Base-by-base conservation (phyloP, 92 coral and sea anemone genomes). In the Galaxea fascicularis region DNA sequence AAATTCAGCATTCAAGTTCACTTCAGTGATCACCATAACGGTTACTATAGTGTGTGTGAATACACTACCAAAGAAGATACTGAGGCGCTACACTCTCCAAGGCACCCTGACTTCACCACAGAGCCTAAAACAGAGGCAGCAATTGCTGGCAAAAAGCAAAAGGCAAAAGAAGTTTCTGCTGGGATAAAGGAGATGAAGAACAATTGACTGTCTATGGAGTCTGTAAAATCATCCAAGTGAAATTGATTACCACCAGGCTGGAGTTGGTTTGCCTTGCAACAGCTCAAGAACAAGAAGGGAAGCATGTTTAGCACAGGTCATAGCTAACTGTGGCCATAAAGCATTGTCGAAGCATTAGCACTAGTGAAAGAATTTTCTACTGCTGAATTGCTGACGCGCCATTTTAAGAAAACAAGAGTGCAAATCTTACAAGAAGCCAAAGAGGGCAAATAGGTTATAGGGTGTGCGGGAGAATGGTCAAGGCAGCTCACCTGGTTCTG, bases 11-110 rank as follows among this genome's bases (percentile, higher is more conserved):
- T 89, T 62, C 49, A 89, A 45, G 92, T 89, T 1, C 79, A 89
- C 25, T 89, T 84, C 28, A 84, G 92, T 46, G 86, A 78, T 54
- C 63, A 84, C 21, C 92, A 89, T 51, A 84, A 62, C 85, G 85
- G 82, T 4, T 85, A 89, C 30, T 90, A 79, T 63, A 85, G 90
- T 41, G 74, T 74, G 5, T 86, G 86, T 25, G 26, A 45, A 22
- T 85, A 90, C 29, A 80, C 68, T 8, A 80, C 86, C 0, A 86
- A 90, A 67, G 76, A 90, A 81, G 88, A 81, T 45, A 44, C 18
- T 18, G 74, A 79, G 4, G 24, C 84, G 2, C 25, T 56, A 24
- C 77, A 71, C 62, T 89, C 83, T 26, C 89, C 92, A n/a, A n/a
- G n/a, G n/a, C n/a, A n/a, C n/a, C n/a, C n/a, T 26, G 92, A 89